phyloP scores from a whole-genome alignment of 2,113 vertebrate genomes.

The Pseudonaja textilis region DNA sequence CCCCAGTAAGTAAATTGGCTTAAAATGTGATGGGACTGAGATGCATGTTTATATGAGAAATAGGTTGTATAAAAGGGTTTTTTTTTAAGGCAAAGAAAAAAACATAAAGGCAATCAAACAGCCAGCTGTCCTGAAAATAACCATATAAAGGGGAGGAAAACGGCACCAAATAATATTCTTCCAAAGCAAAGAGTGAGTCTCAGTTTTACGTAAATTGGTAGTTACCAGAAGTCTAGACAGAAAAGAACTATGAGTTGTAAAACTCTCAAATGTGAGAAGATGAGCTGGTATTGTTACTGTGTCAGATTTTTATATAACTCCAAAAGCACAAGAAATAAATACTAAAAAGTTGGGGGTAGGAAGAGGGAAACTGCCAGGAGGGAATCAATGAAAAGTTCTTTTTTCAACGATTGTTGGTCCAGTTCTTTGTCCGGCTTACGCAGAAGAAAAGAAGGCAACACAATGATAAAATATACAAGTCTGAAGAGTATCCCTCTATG shows the following conservation, averaged over 20 bases:
- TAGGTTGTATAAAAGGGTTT: not conserved
- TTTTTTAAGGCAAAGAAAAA: not conserved
- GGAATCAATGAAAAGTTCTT: constrained; percentile 53
- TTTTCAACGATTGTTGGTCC: constrained; percentile 48
- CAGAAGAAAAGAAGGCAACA: constrained; percentile 39
- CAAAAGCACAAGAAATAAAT: constrained; percentile 60
- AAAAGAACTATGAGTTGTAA: constrained; percentile 45
- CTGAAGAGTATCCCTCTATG: constrained; percentile 15
- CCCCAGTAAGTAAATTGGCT: not conserved
- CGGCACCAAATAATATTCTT: constrained; percentile 32
- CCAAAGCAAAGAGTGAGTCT: constrained; percentile 15
- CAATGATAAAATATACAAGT: constrained; percentile 42
- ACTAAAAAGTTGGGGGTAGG: constrained; percentile 45
- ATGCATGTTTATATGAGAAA: not conserved
- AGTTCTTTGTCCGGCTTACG: constrained; percentile 30
- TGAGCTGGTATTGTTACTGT: constrained; percentile 52
- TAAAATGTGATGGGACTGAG: not conserved
- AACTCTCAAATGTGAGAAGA: constrained; percentile 45
- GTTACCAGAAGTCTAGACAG: constrained; percentile 51
- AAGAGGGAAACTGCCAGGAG: constrained; percentile 5
- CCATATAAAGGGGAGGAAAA: not conserved
- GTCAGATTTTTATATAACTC: constrained; percentile 52
- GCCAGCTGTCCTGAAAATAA: constrained; percentile 42
- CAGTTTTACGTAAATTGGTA: constrained; percentile 49
- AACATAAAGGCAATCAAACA: constrained; percentile 20